Evolutionary conservation across 2,888 invertebrate genomes (phyloP), one percentile per base, ranked within the genome.

Genomic region (Ectemnius cavifrons): DNA sequence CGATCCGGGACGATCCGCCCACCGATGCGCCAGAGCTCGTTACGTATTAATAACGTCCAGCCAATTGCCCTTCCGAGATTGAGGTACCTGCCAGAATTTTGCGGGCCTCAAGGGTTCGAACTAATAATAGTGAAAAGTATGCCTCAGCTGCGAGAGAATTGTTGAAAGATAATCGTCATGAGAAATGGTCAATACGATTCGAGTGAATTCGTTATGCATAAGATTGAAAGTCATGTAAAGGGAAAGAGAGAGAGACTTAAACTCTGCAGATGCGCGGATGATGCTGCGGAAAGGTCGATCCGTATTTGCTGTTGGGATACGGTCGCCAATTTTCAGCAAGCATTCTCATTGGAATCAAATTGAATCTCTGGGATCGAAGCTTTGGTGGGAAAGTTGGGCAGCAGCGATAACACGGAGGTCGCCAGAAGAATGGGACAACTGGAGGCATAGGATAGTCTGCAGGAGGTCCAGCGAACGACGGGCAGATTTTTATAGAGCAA

Each of bases 21-120:
- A 52, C 16, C 61, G 37, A 16, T 28, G 74, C 23, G 27, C 46
- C 27, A 57, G 27, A 57, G 27, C 58, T 71, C 57, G 60, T 5
- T 20, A 45, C 47, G 70, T 75, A 70, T 63, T 71, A 70, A 64
- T 75, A 76, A 76, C 52, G 16, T 37, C 8, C 52, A 14, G 52
- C 13, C n/a, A 52, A 52, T 52, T 52, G 52, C 27, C 16, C 27
- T 16, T 4, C 3, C 52, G 16, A 16, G 52, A 52, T 52, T 52
- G 37, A 37, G 37, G 37, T 37, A 37, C 37, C 8, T 8, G 37
- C 11, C 37, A 37, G 37, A 37, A 1, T 6, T 37, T 1, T 37
- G 37, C 8, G 8, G 37, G 5, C 0, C 37, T 37, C 37, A 11
- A 37, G 37, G 11, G 8, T 8, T 37, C 37, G 0, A 37, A 37